phyloP scores from a whole-genome alignment of 2,888 invertebrate species.

The Sarcophaga variegata region DNA sequence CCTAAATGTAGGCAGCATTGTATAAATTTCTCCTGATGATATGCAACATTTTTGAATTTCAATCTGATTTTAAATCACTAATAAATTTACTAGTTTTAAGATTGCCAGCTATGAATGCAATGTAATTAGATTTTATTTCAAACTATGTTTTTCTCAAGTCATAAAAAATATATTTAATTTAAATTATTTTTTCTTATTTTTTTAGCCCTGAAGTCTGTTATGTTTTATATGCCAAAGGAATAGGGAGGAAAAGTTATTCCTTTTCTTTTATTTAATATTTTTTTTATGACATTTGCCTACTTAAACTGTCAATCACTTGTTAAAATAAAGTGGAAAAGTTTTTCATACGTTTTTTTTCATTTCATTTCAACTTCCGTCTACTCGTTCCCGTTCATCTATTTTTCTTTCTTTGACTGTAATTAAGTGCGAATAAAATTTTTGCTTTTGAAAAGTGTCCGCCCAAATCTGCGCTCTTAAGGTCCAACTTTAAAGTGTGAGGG shows the following conservation, averaged over 20 bases:
- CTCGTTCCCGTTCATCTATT: conserved; percentile 33
- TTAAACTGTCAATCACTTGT: conserved; percentile 69
- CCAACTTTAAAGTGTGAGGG: background rate
- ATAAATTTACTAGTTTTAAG: background rate
- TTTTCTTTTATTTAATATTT: conserved; percentile 29
- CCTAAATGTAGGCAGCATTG: background rate
- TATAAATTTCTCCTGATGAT: background rate
- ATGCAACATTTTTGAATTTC: background rate
- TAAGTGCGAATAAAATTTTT: conserved; percentile 61
- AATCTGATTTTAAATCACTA: too few relatives aligned
- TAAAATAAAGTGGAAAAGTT: conserved; percentile 68
- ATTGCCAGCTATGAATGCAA: conserved; percentile 34
- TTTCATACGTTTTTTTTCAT: conserved; percentile 48
- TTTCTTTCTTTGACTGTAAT: conserved; percentile 55
- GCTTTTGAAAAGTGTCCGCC: conserved; percentile 11
- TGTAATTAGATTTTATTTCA: conserved; percentile 23
- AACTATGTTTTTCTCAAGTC: background rate
- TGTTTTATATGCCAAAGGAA: too few relatives aligned
- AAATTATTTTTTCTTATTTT: conserved; percentile 10
- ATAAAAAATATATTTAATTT: background rate
- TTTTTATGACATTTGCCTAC: conserved; percentile 67
- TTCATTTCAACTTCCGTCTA: conserved; percentile 30
- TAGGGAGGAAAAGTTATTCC: background rate
- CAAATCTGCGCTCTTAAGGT: background rate
- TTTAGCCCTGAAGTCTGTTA: background rate